Conservation (phyloP, 1,140 invertebrate species). For the Camponotus floridanus region DNA sequence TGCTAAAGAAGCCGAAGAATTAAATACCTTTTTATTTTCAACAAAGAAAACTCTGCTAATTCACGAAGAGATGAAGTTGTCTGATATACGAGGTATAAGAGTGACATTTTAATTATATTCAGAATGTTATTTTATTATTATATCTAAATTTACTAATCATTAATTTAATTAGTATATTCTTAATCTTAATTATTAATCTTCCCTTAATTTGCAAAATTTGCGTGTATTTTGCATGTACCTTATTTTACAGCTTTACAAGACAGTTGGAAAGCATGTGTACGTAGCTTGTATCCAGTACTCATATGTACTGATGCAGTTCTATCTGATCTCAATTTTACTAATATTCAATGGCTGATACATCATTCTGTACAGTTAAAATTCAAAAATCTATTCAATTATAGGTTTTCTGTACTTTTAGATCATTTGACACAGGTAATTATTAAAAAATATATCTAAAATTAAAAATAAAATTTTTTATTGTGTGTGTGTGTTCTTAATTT, state of each 20-base stretch:
- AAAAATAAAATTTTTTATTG: constrained; percentile 31
- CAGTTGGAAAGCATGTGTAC: constrained; percentile 75
- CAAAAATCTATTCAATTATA: constrained; percentile 81
- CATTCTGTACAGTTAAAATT: constrained; percentile 78
- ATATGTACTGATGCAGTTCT: constrained; percentile 83
- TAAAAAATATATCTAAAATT: constrained; percentile 34
- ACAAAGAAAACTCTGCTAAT: constrained; percentile 72
- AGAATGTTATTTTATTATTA: constrained; percentile 16
- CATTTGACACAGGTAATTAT: constrained; percentile 78
- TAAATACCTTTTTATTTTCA: constrained; percentile 74
- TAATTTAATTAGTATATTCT: constrained; percentile 20
- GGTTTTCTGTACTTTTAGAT: constrained; percentile 83
- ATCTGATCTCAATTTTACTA: constrained; percentile 78
- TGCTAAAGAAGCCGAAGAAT: constrained; percentile 75
- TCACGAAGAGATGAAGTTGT: constrained; percentile 75
- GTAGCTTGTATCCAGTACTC: constrained; percentile 79
- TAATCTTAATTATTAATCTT: no score
- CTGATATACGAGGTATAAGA: constrained; percentile 71
- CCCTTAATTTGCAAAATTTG: neutral
- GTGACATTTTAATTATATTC: constrained; percentile 14
- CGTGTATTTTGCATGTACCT: constrained; percentile 16
- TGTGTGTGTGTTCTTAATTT: constrained; percentile 35
- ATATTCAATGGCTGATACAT: constrained; percentile 83
- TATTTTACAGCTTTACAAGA: constrained; percentile 71
- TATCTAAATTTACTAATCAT: neutral